Evolutionary conservation across 1,140 invertebrate species (phyloP), one percentile per base, ranked within the genome.

Genomic region (Drosophila dunni): DNA sequence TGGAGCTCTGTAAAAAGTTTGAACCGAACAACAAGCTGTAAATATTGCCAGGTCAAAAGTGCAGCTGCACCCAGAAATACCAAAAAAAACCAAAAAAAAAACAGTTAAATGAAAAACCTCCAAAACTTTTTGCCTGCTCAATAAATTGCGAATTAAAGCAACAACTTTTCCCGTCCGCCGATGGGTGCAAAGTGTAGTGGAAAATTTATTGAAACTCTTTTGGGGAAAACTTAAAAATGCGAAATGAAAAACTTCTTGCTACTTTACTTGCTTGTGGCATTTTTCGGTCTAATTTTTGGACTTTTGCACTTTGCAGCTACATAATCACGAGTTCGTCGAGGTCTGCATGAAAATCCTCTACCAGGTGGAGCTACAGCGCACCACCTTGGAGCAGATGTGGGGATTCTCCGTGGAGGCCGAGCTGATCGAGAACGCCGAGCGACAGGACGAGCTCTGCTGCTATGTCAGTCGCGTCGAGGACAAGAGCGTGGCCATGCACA

Each of bases 351-450:
- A 99, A 94, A 97, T 98, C 84, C 94, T 99, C 65, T 99, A 99
- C 93, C 98, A 99, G 95, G 97, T 99, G 67, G 98, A 99, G 92
- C 94, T 99, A 81, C 96, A 97, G 67, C 94, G 97, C 63, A 96
- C 94, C 60, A 97, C 96, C 10, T 93, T 98, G 75, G 97, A 98
- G 81, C 97, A 98, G 92, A 98, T 98, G 97, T 99, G 98, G 97
- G 98, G 98, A 67, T 98, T 99, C 93, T 98, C 97, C 64, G 98
- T 99, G 24, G 98, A 99, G 93, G 98, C 98, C 3, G 98, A 99
- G 93, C 94, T 99, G 51, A 98, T 98, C 64, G 98, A 99, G 93
- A 98, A 99, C 93, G 96, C 97, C 11, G 98, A 99, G 92, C 94
- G 97, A 48, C 98, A 99, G 92, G 98, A 99, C 92, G 98, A 99